Conservation (phyloP, 2,113 vertebrate species). For the Cepphus grylle region DNA sequence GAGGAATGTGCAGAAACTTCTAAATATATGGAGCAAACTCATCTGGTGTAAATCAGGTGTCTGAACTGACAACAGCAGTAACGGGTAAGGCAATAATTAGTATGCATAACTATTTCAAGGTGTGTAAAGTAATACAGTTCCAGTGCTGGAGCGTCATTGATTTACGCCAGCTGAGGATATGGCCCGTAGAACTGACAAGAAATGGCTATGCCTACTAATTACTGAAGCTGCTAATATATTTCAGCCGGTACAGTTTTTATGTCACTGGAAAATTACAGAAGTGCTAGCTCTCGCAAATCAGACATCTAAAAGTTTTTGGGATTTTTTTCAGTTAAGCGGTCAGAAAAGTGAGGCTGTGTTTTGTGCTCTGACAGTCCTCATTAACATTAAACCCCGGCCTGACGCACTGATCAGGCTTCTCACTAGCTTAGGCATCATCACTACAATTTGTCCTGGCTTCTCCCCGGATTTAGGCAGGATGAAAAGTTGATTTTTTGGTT, state of each 20-base stretch:
- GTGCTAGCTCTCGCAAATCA: neutral
- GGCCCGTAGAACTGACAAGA: neutral
- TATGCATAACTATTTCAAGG: conserved; percentile 25
- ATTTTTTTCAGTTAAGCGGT: neutral
- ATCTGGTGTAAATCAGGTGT: conserved; percentile 23
- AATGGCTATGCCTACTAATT: neutral
- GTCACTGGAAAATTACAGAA: neutral
- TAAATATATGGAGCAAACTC: conserved; percentile 3
- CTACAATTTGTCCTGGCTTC: neutral
- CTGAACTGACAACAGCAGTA: conserved; percentile 29
- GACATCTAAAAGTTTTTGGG: neutral
- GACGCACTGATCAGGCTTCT: neutral
- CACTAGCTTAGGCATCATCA: neutral
- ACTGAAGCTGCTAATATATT: conserved; percentile 1
- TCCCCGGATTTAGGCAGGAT: neutral
- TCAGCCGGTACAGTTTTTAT: neutral
- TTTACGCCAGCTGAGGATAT: conserved; percentile 31
- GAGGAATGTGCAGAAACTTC: conserved; percentile 18
- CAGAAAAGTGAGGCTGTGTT: neutral
- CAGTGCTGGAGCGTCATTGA: neutral
- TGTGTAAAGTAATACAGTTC: conserved; percentile 16
- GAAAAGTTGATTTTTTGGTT: neutral
- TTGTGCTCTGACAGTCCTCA: neutral
- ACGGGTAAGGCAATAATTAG: conserved; percentile 32
- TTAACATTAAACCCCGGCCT: neutral